These are phyloP conservation scores for Menidia menidia DNA, from an alignment of 2,797 vertebrate species.

Conservation along the genomic window DNA sequence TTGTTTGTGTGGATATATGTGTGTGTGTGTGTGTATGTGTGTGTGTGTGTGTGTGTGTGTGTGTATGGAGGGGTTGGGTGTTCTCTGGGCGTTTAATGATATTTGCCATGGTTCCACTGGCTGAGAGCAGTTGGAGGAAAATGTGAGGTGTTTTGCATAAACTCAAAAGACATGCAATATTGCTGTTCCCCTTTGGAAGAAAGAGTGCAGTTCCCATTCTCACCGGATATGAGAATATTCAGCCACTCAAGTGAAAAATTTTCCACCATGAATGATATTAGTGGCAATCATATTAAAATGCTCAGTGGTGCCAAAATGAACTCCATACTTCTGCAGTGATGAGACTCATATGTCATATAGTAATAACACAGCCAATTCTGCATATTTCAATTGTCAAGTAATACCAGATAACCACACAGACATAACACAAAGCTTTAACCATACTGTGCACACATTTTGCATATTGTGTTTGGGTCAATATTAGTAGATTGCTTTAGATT, in stretches of 20 bases:
- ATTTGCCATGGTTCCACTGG: slow-evolving; percentile 84
- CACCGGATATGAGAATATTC: slow-evolving; percentile 80
- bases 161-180: slow-evolving; percentile 80
- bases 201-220: slow-evolving; percentile 44
- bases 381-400: slow-evolving; percentile 6
- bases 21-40: slow-evolving; percentile 20
- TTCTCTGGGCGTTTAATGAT: slow-evolving; percentile 87
- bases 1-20: slow-evolving; percentile 31
- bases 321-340: slow-evolving; percentile 52
- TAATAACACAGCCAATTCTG: slow-evolving; percentile 3
- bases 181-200: slow-evolving; percentile 68
- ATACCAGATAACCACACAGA: slow-evolving; percentile 19
- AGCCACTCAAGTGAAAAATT: slow-evolving; percentile 68
- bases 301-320: slow-evolving; percentile 62
- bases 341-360: slow-evolving; percentile 43
- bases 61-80: slow-evolving; percentile 46
- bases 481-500: background rate
- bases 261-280: slow-evolving; percentile 77
- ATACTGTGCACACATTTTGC: background rate
- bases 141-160: slow-evolving; percentile 77
- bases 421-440: slow-evolving; percentile 13
- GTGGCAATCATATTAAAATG: slow-evolving; percentile 73
- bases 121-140: slow-evolving; percentile 86
- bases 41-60: slow-evolving; percentile 17
- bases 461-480: background rate